phyloP scores from a whole-genome alignment of 2,113 vertebrate genomes.

The Engystomops pustulosus region DNA sequence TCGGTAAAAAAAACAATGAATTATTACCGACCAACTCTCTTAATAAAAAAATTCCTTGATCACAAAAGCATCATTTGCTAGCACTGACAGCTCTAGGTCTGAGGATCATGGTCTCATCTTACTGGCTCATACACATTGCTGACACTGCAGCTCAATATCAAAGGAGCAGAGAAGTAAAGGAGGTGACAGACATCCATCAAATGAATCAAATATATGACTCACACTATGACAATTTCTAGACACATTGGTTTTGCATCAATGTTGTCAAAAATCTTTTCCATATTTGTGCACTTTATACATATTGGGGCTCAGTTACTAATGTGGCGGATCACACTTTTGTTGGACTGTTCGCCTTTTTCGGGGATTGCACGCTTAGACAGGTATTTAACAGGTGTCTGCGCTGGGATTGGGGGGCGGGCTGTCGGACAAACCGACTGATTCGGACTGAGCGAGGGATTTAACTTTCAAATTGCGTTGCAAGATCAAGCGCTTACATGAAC shows the following conservation, averaged over 20 bases:
- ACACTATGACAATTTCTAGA: conserved; percentile 5
- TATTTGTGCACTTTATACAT: not conserved
- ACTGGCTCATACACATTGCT: conserved; percentile 41
- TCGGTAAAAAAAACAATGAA: conserved; percentile 33
- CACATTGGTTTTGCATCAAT: conserved; percentile 22
- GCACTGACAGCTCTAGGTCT: conserved; percentile 33
- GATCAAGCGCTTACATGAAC: too few species aligned
- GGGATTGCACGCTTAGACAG: too few species aligned
- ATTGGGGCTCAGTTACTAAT: too few species aligned
- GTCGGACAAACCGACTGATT: too few species aligned
- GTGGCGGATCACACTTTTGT: too few species aligned
- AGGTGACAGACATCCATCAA: conserved; percentile 40
- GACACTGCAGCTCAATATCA: conserved; percentile 46
- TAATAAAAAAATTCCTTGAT: conserved; percentile 49
- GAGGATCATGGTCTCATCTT: conserved; percentile 22
- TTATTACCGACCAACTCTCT: conserved; percentile 20
- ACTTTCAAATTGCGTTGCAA: too few species aligned
- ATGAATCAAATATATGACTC: conserved; percentile 47
- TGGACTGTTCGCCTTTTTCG: too few species aligned
- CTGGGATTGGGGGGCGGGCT: too few species aligned
- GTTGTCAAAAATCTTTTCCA: not conserved
- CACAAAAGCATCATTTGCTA: conserved; percentile 27
- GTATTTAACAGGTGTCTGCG: too few species aligned
- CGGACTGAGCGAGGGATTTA: too few species aligned
- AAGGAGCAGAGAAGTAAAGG: conserved; percentile 27